Evolutionary conservation across 2,113 vertebrate genomes (phyloP), one percentile per base, ranked within the genome.

Genomic region (Okapia johnstoni): DNA sequence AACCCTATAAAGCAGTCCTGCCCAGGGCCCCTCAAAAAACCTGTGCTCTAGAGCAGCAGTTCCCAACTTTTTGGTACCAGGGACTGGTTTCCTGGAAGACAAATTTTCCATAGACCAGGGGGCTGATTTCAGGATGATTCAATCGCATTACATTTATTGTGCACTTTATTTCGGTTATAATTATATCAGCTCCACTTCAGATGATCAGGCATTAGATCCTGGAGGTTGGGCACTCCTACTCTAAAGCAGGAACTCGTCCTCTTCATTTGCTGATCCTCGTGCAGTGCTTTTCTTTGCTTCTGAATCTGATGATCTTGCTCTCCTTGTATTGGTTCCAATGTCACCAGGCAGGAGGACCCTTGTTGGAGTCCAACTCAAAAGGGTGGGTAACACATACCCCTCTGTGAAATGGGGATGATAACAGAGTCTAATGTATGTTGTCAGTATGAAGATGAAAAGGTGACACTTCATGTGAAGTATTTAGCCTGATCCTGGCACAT

Each of bases 191-290:
- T 76, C 70, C 36, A 26, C 23, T 26, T 43, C 70, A 76, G 70
- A 40, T 40, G n/a, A 40, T 11, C 36, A 40, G 66, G 36, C 21
- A 23, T 43, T 40, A 40, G 66, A 73, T 23, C 66, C 36, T 40
- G n/a, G n/a, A 23, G 19, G 10, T 12, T 11, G 17, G 5, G 10
- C 19, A 19, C 36, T 23, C 21, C 36, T 25, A 12, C 21, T 54
- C 28, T 21, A 52, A 14, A 12, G 48, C 16, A 2, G 2, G 1
- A 54, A 6, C 3, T 26, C 2, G 0, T 8, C 3, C 33, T 15
- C 6, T 36, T 4, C 19, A 8, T 15, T 83, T n/a, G n/a, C 33
- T 83, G 52, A 83, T 55, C 12, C 26, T 30, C 2, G 3, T 7
- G 13, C 21, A 83, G 14, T 26, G 33, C 52, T 15, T 36, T 36